Percentiles rank a stretch among this genome's conserved stretches.
These are phyloP conservation scores for Sarcophilus harrisii DNA, from an alignment of 2,797 vertebrate species.

Conservation along the genomic window DNA sequence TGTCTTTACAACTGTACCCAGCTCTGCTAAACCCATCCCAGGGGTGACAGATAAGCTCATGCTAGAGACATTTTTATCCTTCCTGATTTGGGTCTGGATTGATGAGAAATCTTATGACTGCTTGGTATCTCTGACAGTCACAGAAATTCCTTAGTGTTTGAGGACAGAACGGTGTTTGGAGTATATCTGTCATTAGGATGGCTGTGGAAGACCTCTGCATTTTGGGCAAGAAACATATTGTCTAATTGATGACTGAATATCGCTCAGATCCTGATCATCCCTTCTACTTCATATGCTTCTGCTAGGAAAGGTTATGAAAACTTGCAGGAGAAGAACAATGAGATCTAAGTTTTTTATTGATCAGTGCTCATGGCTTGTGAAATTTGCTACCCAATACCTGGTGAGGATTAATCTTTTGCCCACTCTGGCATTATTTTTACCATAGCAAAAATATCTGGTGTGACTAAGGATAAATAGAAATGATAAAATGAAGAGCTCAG, in stretches of 20 bases:
- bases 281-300: neutral
- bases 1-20: neutral
- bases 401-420: neutral
- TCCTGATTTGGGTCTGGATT: neutral
- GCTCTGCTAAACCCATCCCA: neutral
- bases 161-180: neutral
- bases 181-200: neutral
- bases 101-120: neutral
- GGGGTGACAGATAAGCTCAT: neutral
- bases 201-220: neutral
- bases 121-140: neutral
- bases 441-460: neutral
- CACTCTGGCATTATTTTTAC: neutral
- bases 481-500: neutral
- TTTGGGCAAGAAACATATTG: neutral
- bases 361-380: neutral
- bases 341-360: neutral
- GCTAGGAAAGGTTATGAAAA: neutral
- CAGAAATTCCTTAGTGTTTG: neutral
- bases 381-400: neutral
- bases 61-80: neutral
- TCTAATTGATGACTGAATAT: neutral
- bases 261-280: neutral
- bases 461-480: neutral
- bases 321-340: neutral